Base-by-base conservation (phyloP, 2,888 invertebrate species). In the Catocala fraxini region DNA sequence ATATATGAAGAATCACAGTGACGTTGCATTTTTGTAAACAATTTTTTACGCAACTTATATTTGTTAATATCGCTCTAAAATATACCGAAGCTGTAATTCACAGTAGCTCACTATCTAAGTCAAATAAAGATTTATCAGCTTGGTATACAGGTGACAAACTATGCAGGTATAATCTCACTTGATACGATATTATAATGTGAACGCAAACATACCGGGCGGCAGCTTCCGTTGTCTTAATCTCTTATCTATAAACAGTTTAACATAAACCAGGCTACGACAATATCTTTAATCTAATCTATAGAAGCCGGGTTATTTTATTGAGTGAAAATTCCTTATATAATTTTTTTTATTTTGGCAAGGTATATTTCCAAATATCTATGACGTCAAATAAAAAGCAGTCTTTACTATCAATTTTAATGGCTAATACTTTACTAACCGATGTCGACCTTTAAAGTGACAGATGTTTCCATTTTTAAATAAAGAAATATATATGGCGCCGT, bases 161-260 rank as follows among this genome's bases (percentile, higher is more conserved):
- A 86, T 82, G 84, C 83, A 83, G 71, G 80, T 80, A 73, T 90
- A 91, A 91, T 92, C 93, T 91, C 68, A 73, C 68, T 77, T 89
- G 91, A 91, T 88, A 92, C 87, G 86, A 88, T 87, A 87, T 84
- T 83, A 82, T 85, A 87, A 84, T 79, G 77, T 81, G 77, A 83
- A 84, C 52, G 87, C 87, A 92, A 93, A 93, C 92, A 92, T 70
- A 77, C 80, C 83, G 81, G 82, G 84, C 80, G 85, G 85, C 90
- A 90, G 92, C 93, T 91, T 93, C 93, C 93, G 91, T 88, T 82
- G 81, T 79, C 70, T 82, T 91, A 89, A 90, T 90, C 89, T 89
- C 82, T 89, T 90, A 89, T 90, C 89, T 86, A 74, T 67, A 78
- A 81, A 74, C 81, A 80, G 75, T 77, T 80, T 76, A 72, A 73